phyloP scores from a whole-genome alignment of 1,140 invertebrate genomes.

The Bilobella aurantiaca region DNA sequence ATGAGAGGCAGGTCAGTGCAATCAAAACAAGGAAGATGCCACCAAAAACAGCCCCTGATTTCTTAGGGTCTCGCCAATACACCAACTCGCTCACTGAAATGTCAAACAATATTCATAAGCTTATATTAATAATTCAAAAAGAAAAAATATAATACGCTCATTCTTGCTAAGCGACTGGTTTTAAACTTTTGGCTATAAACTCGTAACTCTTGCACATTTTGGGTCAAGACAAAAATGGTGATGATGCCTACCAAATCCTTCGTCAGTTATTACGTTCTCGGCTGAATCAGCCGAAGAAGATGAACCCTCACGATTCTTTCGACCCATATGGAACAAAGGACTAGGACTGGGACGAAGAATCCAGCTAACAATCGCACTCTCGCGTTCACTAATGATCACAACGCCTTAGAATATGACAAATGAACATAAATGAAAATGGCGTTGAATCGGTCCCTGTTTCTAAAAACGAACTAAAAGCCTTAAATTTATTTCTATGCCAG shows the following conservation, averaged over 20 bases:
- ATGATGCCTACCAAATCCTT: background rate
- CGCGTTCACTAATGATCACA: background rate
- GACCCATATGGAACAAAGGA: conserved; percentile 33
- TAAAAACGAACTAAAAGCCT: too few relatives aligned
- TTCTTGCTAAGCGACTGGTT: too few relatives aligned
- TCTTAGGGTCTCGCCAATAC: conserved; percentile 92
- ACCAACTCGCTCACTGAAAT: conserved; percentile 80
- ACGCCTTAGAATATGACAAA: background rate
- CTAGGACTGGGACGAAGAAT: background rate
- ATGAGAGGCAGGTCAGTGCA: conserved; percentile 83
- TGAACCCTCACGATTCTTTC: conserved; percentile 30
- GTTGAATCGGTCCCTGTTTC: too few relatives aligned
- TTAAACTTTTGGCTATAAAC: too few relatives aligned
- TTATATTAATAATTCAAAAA: too few relatives aligned
- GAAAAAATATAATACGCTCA: too few relatives aligned
- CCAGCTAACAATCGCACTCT: conserved; percentile 6
- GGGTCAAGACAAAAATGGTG: too few relatives aligned
- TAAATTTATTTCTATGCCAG: background rate
- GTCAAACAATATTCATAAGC: too few relatives aligned
- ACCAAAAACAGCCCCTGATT: conserved; percentile 83
- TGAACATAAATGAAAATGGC: too few relatives aligned
- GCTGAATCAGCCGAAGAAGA: background rate
- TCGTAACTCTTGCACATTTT: too few relatives aligned
- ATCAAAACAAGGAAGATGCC: conserved; percentile 72
- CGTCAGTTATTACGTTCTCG: background rate